A percentile compares a stretch with the other conserved stretches of the same genome.
Conservation (phyloP, 2,888 invertebrate genomes). For the Crocallis elinguaria region DNA sequence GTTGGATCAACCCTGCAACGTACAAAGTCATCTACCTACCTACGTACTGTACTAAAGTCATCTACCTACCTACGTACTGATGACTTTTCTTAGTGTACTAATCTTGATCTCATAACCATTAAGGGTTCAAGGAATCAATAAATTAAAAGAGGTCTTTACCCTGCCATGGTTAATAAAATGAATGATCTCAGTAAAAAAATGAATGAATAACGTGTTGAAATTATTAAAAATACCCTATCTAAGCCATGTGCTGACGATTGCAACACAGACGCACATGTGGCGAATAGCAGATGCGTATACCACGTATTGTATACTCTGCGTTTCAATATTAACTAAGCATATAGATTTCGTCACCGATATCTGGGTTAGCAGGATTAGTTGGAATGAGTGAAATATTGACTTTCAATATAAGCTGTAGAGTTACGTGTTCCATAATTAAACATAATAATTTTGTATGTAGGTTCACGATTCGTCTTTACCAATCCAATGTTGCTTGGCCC, state of each 20-base stretch:
- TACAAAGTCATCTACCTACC: no score
- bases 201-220: conserved; percentile 15
- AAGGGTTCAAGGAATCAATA: no score
- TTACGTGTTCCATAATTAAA: not conserved
- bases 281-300: conserved; percentile 31
- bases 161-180: not conserved
- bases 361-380: conserved; percentile 24
- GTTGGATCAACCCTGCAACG: no score
- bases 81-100: no score
- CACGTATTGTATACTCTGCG: conserved; percentile 32
- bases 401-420: not conserved
- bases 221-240: conserved; percentile 28
- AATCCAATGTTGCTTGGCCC: no score
- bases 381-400: conserved; percentile 10
- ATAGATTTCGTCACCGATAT: conserved; percentile 32
- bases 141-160: not conserved
- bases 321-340: conserved; percentile 30
- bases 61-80: no score
- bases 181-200: conserved; percentile 7
- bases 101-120: no score
- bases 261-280: conserved; percentile 38
- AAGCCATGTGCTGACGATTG: conserved; percentile 34
- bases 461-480: no score
- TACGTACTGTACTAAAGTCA: no score
- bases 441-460: not conserved